These are phyloP conservation scores for Hipparchia semele DNA, from an alignment of 2,888 invertebrate genomes.

Conservation along the genomic window DNA sequence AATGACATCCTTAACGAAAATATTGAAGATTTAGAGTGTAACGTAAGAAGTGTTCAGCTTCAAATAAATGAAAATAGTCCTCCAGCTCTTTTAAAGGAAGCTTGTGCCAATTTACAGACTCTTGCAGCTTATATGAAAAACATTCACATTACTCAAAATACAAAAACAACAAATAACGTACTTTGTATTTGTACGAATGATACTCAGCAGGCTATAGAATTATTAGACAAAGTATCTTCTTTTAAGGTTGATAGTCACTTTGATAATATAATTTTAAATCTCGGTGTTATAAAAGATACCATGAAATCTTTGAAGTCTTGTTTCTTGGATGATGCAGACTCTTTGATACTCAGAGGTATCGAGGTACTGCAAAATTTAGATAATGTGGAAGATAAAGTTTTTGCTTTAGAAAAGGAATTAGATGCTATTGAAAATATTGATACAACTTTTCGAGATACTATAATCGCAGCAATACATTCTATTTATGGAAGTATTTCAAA, in stretches of 20 bases:
- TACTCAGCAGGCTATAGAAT: constrained; percentile 58
- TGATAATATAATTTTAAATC: constrained; percentile 47
- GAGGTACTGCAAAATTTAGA: constrained; percentile 67
- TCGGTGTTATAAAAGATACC: constrained; percentile 55
- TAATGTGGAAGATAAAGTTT: constrained; percentile 73
- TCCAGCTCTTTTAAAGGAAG: constrained; percentile 66
- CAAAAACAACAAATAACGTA: constrained; percentile 42
- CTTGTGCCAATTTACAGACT: constrained; percentile 68
- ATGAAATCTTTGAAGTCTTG: constrained; percentile 57
- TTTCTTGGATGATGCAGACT: constrained; percentile 58
- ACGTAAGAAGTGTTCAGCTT: constrained; percentile 76
- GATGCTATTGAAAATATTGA: constrained; percentile 49
- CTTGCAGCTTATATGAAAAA: constrained; percentile 64
- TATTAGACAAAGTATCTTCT: constrained; percentile 65
- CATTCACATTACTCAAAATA: constrained; percentile 49
- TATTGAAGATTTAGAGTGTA: constrained; percentile 79
- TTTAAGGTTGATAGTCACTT: constrained; percentile 52
- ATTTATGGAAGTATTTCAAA: constrained; percentile 79
- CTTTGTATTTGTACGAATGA: constrained; percentile 59
- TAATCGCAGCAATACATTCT: constrained; percentile 76
- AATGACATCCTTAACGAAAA: constrained; percentile 74
- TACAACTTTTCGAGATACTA: constrained; percentile 56
- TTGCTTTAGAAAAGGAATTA: constrained; percentile 65
- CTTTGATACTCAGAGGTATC: constrained; percentile 69
- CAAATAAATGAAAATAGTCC: constrained; percentile 73